A percentile compares a stretch with the other conserved stretches of the same genome.
These are phyloP conservation scores for Gallinago jamesoni DNA, from an alignment of 2,113 vertebrate genomes.

Conservation along the genomic window DNA sequence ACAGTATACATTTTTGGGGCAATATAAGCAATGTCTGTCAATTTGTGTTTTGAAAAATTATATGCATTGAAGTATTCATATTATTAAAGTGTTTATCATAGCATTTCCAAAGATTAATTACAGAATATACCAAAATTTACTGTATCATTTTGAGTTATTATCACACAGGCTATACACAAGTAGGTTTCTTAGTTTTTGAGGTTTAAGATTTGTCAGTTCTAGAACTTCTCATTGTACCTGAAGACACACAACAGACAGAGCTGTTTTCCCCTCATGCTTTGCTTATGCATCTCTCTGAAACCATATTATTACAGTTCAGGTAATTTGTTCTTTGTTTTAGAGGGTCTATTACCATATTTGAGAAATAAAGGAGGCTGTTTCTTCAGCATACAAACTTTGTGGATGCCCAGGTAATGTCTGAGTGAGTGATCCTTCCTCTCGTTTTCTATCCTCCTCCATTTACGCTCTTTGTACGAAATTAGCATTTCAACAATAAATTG, in stretches of 20 bases:
- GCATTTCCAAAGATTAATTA: not conserved
- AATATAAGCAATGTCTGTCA: not conserved
- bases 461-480: not conserved
- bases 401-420: not conserved
- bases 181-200: not conserved
- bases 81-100: not conserved
- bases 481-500: not conserved
- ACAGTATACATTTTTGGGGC: not conserved
- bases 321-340: not conserved
- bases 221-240: not conserved
- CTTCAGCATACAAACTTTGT: not conserved
- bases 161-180: not conserved
- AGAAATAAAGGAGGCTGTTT: not conserved
- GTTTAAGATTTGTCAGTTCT: not conserved
- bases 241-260: not conserved
- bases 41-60: not conserved
- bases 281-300: not conserved
- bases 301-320: not conserved
- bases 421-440: not conserved
- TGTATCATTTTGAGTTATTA: not conserved
- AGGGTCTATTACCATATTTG: not conserved
- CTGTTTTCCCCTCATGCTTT: not conserved
- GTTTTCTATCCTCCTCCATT: not conserved
- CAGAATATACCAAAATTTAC: not conserved
- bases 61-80: not conserved